phyloP scores from a whole-genome alignment of 2,797 vertebrate genomes.

The Gymnocypris eckloni region DNA sequence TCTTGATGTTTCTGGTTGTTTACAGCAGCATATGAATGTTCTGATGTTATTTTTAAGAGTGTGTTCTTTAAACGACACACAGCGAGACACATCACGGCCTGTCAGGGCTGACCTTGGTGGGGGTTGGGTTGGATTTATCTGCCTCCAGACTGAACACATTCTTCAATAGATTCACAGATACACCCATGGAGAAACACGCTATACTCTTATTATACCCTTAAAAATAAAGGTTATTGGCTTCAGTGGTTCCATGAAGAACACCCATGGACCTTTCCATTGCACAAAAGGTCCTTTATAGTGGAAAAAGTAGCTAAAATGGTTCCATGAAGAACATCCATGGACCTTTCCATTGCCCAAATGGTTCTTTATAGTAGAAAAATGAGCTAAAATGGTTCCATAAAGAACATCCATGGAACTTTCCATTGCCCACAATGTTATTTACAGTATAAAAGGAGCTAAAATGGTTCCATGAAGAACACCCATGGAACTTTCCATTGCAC shows the following conservation, averaged over 20 bases:
- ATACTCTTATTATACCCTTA: background rate
- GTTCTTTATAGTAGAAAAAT: too few relatives aligned
- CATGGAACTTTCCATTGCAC: too few relatives aligned
- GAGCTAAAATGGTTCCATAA: too few relatives aligned
- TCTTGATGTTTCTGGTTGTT: background rate
- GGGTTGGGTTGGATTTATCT: background rate
- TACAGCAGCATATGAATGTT: background rate
- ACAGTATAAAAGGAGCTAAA: too few relatives aligned
- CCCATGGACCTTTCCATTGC: background rate
- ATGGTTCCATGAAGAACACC: too few relatives aligned
- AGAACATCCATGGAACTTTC: too few relatives aligned
- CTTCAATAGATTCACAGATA: background rate
- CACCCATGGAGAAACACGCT: background rate
- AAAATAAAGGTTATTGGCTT: background rate
- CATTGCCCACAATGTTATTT: too few relatives aligned
- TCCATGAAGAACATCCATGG: too few relatives aligned
- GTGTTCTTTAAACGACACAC: background rate
- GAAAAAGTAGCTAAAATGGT: too few relatives aligned
- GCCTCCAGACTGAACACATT: background rate
- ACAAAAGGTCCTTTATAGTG: background rate
- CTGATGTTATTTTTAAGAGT: background rate
- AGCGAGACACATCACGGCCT: conserved; percentile 5
- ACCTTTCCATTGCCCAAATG: too few relatives aligned
- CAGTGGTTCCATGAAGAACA: background rate
- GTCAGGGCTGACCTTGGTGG: conserved; percentile 12